Conservation (phyloP, 1,140 invertebrate genomes). For the Heliothis subflexa region DNA sequence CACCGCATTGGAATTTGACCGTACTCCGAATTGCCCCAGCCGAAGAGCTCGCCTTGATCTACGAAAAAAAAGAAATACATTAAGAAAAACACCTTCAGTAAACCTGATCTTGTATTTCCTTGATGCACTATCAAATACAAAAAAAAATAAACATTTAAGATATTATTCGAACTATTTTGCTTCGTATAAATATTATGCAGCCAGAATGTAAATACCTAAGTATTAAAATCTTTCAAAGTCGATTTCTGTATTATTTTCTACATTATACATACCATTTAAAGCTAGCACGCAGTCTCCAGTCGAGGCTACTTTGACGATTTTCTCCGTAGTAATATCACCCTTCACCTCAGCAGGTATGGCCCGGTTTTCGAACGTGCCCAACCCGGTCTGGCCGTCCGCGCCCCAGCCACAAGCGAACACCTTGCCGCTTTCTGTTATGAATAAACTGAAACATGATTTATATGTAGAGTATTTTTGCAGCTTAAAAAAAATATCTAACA, state of each 20-base stretch:
- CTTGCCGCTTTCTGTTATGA: constrained; percentile 92
- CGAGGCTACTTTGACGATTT: constrained; percentile 93
- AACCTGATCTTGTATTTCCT: too few species aligned
- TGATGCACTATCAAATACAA: too few species aligned
- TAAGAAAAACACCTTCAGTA: background rate
- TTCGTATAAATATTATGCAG: too few species aligned
- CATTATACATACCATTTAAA: constrained; percentile 90
- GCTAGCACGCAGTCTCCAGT: constrained; percentile 96
- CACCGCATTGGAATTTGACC: constrained; percentile 89
- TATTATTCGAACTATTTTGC: background rate
- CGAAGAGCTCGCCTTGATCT: constrained; percentile 97
- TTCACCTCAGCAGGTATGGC: constrained; percentile 88
- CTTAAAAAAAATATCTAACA: too few species aligned
- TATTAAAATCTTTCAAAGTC: too few species aligned
- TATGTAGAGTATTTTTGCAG: background rate
- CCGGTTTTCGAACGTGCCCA: constrained; percentile 90
- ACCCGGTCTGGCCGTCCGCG: constrained; percentile 97
- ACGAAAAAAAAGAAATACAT: constrained; percentile 54
- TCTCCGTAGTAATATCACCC: constrained; percentile 94
- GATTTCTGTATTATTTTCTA: too few species aligned
- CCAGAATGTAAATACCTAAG: too few species aligned
- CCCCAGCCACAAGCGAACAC: constrained; percentile 97
- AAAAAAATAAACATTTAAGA: background rate
- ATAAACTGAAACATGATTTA: constrained; percentile 88
- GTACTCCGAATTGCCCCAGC: constrained; percentile 99